Evolutionary conservation across 2,797 vertebrate species (phyloP), one percentile per base, ranked within the genome.

Genomic region (Trematomus bernacchii): DNA sequence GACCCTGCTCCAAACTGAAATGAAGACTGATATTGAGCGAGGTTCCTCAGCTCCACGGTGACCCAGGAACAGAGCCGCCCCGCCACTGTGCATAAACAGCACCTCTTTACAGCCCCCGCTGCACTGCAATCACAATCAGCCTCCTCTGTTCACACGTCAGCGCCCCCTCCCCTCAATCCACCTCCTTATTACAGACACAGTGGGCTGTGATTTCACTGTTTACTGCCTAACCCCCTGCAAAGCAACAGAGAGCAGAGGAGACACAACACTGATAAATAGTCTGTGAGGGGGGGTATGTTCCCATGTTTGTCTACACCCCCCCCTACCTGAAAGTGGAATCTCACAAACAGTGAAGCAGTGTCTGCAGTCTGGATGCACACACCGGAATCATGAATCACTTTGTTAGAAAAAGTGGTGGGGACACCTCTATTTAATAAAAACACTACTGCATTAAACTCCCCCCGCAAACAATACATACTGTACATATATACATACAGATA

Each of bases 91-190:
- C 76, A 70, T 80, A 87, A 80, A 70, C 86, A 82, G 81, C 85
- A 80, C 64, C 86, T 87, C 80, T 89, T 82, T 83, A 87, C 84
- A 90, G 88, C 83, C 66, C 65, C 69, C 50, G 16, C 76, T 74
- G 73, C 77, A 57, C 84, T 82, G 78, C 79, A 88, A 88, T 92
- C 85, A 87, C 88, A 83, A 87, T 86, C 90, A 87, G 68, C 72
- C 80, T 89, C 82, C 46, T 77, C 86, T 89, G 84, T 83, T 89
- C 78, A 77, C 83, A 83, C 85, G 85, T 90, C 91, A 80, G 82
- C 83, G 87, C 80, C 68, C 66, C 81, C 88, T 88, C 80, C 82
- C 86, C 83, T 90, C 89, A 83, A 83, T 19, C 73, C 76, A 23
- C 85, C 84, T 85, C 67, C 73, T 80, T 80, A 86, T 91, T 85